phyloP scores from a whole-genome alignment of 1,140 invertebrate species.

The Bicyclus anynana region DNA sequence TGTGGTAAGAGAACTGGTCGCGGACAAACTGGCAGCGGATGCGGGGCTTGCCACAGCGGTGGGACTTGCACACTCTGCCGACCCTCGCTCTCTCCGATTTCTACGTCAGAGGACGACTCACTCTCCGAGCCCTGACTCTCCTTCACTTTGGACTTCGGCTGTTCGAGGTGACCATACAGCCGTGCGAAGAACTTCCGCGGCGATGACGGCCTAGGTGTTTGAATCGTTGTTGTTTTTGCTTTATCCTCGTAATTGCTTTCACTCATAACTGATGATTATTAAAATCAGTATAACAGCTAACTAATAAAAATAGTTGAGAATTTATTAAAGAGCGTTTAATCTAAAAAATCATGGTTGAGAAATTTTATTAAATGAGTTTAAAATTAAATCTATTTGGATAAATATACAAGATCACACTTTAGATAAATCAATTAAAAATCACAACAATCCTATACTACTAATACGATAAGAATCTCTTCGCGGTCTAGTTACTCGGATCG shows the following conservation, averaged over 20 bases:
- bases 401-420: too few species aligned
- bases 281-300: background rate
- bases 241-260: constrained; percentile 28
- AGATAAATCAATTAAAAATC: too few species aligned
- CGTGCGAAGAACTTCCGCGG: constrained; percentile 83
- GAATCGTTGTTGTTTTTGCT: constrained; percentile 38
- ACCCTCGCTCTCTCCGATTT: constrained; percentile 52
- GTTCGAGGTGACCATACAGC: constrained; percentile 81
- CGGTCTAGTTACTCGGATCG: background rate
- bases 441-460: too few species aligned
- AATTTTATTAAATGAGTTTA: too few species aligned
- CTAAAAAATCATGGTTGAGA: too few species aligned
- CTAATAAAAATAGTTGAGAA: background rate
- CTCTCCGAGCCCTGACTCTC: constrained; percentile 40
- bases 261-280: constrained; percentile 28
- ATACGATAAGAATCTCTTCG: too few species aligned
- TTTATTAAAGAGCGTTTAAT: background rate
- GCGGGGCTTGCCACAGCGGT: constrained; percentile 50
- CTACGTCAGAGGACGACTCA: constrained; percentile 71
- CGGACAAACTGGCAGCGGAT: constrained; percentile 56
- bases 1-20: constrained; percentile 58
- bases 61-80: constrained; percentile 20
- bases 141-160: constrained; percentile 31
- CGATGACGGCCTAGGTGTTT: constrained; percentile 77
- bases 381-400: too few species aligned